A percentile compares a stretch with the other conserved stretches of the same genome.
Evolutionary conservation across 1,140 invertebrate genomes (phyloP).

Genomic region (Venustaconcha ellipsiformis): DNA sequence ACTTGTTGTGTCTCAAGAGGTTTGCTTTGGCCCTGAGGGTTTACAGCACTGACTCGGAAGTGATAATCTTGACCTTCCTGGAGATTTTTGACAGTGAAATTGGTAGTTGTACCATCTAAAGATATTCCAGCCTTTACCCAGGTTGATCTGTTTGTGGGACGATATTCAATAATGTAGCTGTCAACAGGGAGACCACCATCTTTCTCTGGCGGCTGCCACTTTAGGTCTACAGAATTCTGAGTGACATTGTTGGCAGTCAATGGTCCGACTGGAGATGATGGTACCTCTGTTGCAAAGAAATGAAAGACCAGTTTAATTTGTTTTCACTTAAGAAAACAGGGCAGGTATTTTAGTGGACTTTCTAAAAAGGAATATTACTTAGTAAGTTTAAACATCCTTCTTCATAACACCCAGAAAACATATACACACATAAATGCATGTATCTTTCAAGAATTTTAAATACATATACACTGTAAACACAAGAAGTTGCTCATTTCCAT

Average conservation of each 20-base stretch:
- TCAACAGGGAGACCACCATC: constrained; percentile 61
- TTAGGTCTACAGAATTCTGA: constrained; percentile 45
- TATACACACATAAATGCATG: no score
- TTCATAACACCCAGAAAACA: no score
- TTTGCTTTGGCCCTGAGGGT: constrained; percentile 91
- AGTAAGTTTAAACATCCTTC: no score
- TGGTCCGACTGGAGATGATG: constrained; percentile 42
- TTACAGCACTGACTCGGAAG: constrained; percentile 77
- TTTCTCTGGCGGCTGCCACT: constrained; percentile 58
- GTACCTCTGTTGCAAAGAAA: constrained; percentile 31
- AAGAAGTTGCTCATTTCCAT: no score
- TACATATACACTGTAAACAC: no score
- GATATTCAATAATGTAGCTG: constrained; percentile 65
- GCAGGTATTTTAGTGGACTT: no score
- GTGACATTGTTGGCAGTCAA: constrained; percentile 44
- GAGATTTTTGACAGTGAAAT: constrained; percentile 42
- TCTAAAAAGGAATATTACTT: no score
- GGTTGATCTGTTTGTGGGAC: constrained; percentile 76
- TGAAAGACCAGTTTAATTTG: not conserved
- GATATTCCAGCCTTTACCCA: constrained; percentile 85
- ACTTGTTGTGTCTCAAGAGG: constrained; percentile 90
- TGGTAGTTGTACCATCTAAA: constrained; percentile 69
- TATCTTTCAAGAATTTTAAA: no score
- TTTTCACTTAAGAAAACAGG: no score
- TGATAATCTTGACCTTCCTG: constrained; percentile 46